phyloP scores from a whole-genome alignment of 1,140 invertebrate genomes.

The Prorops nasuta region DNA sequence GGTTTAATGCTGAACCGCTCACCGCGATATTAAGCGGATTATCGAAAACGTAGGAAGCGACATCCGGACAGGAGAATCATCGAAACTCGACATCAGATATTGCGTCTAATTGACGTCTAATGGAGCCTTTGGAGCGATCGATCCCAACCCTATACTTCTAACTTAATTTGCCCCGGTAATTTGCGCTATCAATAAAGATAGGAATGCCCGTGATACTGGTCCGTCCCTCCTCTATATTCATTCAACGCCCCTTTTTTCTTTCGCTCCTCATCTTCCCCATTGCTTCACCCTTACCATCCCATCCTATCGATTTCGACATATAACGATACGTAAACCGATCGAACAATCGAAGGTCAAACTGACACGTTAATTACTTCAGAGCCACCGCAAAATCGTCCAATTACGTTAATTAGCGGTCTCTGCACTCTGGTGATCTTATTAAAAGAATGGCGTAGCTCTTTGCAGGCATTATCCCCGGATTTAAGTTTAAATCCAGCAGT shows the following conservation, averaged over 20 bases:
- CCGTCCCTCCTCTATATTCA: too few species aligned
- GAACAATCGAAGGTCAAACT: too few species aligned
- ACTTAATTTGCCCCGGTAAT: slow-evolving; percentile 16
- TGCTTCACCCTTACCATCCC: too few species aligned
- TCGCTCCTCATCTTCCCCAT: not conserved
- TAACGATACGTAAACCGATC: too few species aligned
- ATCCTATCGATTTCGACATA: too few species aligned
- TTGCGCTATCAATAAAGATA: slow-evolving; percentile 1
- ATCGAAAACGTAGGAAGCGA: slow-evolving; percentile 28
- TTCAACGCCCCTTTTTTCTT: too few species aligned
- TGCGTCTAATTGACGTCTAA: slow-evolving; percentile 27
- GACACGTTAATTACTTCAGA: too few species aligned
- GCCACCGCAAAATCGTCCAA: slow-evolving; percentile 9
- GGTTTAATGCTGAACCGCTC: slow-evolving; percentile 30
- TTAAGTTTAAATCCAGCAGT: slow-evolving; percentile 29
- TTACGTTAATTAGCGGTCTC: slow-evolving; percentile 7
- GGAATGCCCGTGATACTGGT: not conserved
- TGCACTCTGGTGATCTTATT: slow-evolving; percentile 19
- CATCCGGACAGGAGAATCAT: slow-evolving; percentile 18
- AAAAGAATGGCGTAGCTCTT: slow-evolving; percentile 7
- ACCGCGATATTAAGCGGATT: slow-evolving; percentile 30
- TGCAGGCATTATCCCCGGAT: slow-evolving; percentile 17
- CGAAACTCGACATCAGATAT: slow-evolving; percentile 15
- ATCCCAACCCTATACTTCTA: not conserved
- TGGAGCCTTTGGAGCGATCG: slow-evolving; percentile 16